A percentile compares a stretch with the other conserved stretches of the same genome.
Evolutionary conservation across 2,888 invertebrate species (phyloP).

Genomic region (Platycheirus albimanus): DNA sequence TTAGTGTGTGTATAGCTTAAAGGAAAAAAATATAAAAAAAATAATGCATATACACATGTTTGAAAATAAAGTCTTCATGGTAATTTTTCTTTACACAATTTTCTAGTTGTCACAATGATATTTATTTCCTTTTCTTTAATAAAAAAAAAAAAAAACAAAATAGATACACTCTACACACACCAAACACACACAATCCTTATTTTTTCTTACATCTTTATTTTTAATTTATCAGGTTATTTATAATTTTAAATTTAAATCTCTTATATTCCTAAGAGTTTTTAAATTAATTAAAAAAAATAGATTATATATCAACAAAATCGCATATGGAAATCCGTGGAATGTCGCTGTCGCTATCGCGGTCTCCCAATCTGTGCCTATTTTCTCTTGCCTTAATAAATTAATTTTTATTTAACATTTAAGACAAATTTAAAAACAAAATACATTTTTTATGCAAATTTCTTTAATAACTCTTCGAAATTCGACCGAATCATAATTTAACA

Average conservation of each 20-base stretch:
- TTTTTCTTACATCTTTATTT: conserved; percentile 21
- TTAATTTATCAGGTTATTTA: conserved; percentile 19
- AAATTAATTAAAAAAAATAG: conserved; percentile 49
- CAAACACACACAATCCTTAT: conserved; percentile 76
- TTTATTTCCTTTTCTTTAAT: conserved; percentile 16
- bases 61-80: background rate
- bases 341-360: conserved; percentile 84
- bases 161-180: conserved; percentile 71
- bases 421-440: conserved; percentile 23
- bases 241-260: conserved; percentile 56
- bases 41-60: conserved; percentile 55
- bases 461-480: conserved; percentile 39
- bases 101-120: conserved; percentile 6
- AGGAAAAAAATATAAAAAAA: background rate
- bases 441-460: conserved; percentile 25
- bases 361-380: conserved; percentile 83
- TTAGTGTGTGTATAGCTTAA: conserved; percentile 66
- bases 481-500: conserved; percentile 34
- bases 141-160: conserved; percentile 35
- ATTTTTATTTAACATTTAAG: conserved; percentile 39
- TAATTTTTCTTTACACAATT: conserved; percentile 24
- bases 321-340: conserved; percentile 82
- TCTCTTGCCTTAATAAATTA: conserved; percentile 73
- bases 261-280: conserved; percentile 69
- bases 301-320: conserved; percentile 71